Percentiles rank a stretch among this genome's conserved stretches.
phyloP scores from a whole-genome alignment of 2,113 vertebrate species.

The Pedetes capensis region DNA sequence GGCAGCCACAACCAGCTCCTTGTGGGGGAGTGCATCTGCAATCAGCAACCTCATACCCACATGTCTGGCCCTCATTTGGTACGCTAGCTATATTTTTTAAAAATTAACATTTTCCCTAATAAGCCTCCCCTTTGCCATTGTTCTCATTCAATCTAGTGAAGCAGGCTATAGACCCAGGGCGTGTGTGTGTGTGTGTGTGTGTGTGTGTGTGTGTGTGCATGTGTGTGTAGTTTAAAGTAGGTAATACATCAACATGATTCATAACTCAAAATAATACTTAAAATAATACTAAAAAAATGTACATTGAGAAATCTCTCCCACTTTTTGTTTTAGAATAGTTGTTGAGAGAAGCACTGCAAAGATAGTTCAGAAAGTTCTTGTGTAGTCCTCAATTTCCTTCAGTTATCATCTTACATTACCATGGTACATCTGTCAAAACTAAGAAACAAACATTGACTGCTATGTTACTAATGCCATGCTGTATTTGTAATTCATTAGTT shows the following conservation, averaged over 20 bases:
- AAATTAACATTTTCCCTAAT: slow-evolving; percentile 52
- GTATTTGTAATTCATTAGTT: not conserved
- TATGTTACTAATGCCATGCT: not conserved
- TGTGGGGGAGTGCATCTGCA: not conserved
- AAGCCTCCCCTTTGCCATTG: slow-evolving; percentile 27
- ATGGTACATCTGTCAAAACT: not conserved
- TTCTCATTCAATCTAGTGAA: slow-evolving; percentile 14
- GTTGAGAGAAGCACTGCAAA: not conserved
- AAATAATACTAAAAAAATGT: not conserved
- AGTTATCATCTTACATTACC: not conserved
- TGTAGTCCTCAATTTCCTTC: not conserved
- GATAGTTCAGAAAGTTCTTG: not conserved
- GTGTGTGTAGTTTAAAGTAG: not conserved
- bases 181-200: not conserved
- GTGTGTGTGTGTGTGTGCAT: not conserved
- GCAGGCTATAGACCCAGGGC: not conserved
- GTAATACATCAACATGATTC: not conserved
- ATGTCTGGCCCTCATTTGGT: slow-evolving; percentile 53
- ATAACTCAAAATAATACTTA: not conserved
- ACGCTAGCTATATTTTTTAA: not conserved
- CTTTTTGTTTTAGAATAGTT: not conserved
- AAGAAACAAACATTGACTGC: not conserved
- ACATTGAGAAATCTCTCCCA: not conserved
- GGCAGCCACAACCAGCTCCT: slow-evolving; percentile 52
- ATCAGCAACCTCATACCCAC: slow-evolving; percentile 39